Percentiles rank a stretch among this genome's conserved stretches.
These are phyloP conservation scores for Sorex fumeus DNA, from an alignment of 2,113 vertebrate genomes.

Conservation along the genomic window DNA sequence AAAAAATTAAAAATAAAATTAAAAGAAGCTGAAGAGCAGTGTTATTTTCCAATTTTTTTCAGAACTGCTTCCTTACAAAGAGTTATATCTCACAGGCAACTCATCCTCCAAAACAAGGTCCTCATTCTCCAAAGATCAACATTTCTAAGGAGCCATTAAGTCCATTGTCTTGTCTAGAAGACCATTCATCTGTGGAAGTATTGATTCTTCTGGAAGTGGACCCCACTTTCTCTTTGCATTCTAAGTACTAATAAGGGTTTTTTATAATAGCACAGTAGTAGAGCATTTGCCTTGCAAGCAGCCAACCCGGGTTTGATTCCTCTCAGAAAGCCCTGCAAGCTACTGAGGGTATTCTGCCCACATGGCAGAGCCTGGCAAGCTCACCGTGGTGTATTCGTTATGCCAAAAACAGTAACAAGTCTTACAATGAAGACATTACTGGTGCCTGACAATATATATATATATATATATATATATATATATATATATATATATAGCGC, in stretches of 20 bases:
- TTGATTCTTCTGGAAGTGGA: constrained; percentile 36
- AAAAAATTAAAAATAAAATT: neutral
- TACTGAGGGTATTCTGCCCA: no score
- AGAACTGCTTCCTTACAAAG: constrained; percentile 27
- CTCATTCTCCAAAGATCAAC: constrained; percentile 36
- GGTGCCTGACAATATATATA: no score
- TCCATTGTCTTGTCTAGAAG: constrained; percentile 39
- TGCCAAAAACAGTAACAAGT: no score
- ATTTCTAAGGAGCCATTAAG: constrained; percentile 60
- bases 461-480: no score
- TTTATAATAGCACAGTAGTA: no score
- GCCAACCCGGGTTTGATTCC: no score
- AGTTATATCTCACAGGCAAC: neutral
- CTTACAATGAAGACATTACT: no score
- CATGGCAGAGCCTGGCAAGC: no score
- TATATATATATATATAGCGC: neutral
- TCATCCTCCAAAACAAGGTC: constrained; percentile 13
- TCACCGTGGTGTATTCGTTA: no score
- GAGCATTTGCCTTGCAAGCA: no score
- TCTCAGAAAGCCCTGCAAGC: no score
- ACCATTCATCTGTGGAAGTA: neutral
- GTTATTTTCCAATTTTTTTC: neutral
- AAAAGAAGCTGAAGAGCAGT: neutral
- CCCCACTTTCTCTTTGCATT: neutral
- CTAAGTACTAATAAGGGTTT: neutral